These are phyloP conservation scores for Pterocles orientalis DNA, from an alignment of 2,113 vertebrate species.

Conservation along the genomic window DNA sequence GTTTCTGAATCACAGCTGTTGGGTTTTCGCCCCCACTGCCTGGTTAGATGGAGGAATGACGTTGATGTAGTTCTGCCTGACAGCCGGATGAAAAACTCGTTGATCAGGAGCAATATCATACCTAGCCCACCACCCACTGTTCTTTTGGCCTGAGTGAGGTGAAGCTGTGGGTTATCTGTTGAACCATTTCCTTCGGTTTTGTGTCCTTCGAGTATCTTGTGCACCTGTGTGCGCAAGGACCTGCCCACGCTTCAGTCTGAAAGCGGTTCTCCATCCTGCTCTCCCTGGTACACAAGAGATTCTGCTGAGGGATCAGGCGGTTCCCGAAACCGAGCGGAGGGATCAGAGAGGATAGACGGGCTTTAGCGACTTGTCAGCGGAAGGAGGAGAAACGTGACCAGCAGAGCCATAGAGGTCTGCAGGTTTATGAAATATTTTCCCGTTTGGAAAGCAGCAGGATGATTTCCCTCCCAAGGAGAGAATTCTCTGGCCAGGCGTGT, in stretches of 20 bases:
- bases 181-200: background rate
- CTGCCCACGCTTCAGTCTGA: too few relatives aligned
- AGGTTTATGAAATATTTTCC: background rate
- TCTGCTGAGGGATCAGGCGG: fast-evolving
- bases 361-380: background rate
- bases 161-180: background rate
- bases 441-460: background rate
- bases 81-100: background rate
- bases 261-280: background rate
- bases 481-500: background rate
- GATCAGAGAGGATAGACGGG: background rate
- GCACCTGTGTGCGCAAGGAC: background rate
- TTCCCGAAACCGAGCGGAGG: background rate
- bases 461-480: background rate
- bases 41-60: background rate
- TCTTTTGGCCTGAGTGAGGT: background rate
- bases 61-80: background rate
- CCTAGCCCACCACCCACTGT: background rate
- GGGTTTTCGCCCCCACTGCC: background rate
- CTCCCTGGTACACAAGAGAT: background rate
- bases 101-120: background rate
- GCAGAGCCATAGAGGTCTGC: background rate
- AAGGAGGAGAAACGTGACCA: background rate
- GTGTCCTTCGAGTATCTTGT: background rate
- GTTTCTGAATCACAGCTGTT: background rate